Evolutionary conservation across 2,113 vertebrate species (phyloP).

Genomic region (Pseudolaguvia tuberculata): DNA sequence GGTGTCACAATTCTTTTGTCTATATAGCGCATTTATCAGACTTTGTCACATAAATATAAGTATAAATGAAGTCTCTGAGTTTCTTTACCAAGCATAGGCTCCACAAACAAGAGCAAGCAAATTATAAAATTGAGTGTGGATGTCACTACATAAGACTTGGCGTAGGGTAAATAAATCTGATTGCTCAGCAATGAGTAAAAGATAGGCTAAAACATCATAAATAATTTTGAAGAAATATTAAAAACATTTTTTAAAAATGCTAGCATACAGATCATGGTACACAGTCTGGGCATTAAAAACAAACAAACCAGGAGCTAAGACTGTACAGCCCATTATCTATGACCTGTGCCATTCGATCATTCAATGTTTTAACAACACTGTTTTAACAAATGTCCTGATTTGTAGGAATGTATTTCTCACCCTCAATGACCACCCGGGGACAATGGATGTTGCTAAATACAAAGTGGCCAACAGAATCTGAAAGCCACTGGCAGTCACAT

Average conservation of each 20-base stretch:
- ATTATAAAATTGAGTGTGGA: neutral
- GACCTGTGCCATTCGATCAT: constrained; percentile 17
- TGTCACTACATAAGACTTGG: neutral
- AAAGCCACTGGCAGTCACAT: constrained; percentile 36
- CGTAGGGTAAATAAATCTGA: constrained; percentile 4
- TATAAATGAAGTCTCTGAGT: too few relatives aligned
- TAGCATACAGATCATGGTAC: neutral
- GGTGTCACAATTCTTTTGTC: too few relatives aligned
- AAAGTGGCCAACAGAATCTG: constrained; percentile 21
- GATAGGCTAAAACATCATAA: constrained; percentile 8
- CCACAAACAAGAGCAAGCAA: neutral
- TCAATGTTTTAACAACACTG: constrained; percentile 38
- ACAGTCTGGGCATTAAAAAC: constrained; percentile 36
- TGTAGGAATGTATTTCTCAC: constrained; percentile 26
- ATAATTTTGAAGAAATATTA: constrained; percentile 3
- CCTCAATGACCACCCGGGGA: constrained; percentile 28
- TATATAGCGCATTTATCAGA: too few relatives aligned
- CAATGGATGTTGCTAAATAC: constrained; percentile 5
- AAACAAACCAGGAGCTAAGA: constrained; percentile 27
- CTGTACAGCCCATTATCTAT: constrained; percentile 13
- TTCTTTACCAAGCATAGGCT: neutral
- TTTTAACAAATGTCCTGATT: constrained; percentile 43
- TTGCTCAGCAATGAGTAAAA: constrained; percentile 2
- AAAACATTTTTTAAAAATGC: constrained; percentile 2
- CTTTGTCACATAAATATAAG: too few relatives aligned